These are phyloP conservation scores for Gobiocypris rarus DNA, from an alignment of 2,113 vertebrate genomes.

Conservation along the genomic window DNA sequence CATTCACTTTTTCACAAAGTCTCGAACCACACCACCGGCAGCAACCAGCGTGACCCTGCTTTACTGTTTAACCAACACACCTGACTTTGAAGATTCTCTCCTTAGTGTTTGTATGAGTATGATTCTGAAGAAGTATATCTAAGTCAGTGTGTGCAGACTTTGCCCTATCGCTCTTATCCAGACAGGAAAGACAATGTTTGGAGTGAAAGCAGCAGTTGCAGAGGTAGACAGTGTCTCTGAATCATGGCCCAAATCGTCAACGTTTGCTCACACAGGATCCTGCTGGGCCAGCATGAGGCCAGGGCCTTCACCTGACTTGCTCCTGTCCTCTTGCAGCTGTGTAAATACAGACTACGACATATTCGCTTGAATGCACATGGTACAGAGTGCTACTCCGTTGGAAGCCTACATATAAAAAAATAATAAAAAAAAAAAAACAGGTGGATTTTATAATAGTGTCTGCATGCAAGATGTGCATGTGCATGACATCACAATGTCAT, in stretches of 20 bases:
- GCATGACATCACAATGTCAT: not conserved
- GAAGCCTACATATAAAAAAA: not conserved
- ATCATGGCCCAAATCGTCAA: not conserved
- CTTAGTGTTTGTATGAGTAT: slow-evolving; percentile 7
- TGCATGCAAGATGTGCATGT: slow-evolving; percentile 1
- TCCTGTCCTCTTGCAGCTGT: slow-evolving; percentile 52
- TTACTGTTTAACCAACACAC: slow-evolving; percentile 14
- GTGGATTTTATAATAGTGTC: slow-evolving; percentile 48
- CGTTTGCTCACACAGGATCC: slow-evolving; percentile 1
- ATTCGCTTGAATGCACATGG: slow-evolving; percentile 23
- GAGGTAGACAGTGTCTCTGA: slow-evolving; percentile 42
- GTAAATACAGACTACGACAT: slow-evolving; percentile 43
- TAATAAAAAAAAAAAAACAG: slow-evolving; percentile 20
- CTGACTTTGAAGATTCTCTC: slow-evolving; percentile 8
- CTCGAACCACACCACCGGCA: not conserved
- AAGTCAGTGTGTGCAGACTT: slow-evolving; percentile 4
- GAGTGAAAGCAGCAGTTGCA: slow-evolving; percentile 39
- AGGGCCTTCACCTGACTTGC: slow-evolving; percentile 51
- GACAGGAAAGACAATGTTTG: slow-evolving; percentile 56
- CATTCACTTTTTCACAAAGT: not conserved
- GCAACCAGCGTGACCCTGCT: slow-evolving; percentile 7
- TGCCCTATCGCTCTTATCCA: slow-evolving; percentile 27
- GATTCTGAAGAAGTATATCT: slow-evolving; percentile 18
- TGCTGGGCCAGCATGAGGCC: slow-evolving; percentile 32
- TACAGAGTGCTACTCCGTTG: not conserved